phyloP scores from a whole-genome alignment of 2,888 invertebrate genomes.

The Branchellion lobata region DNA sequence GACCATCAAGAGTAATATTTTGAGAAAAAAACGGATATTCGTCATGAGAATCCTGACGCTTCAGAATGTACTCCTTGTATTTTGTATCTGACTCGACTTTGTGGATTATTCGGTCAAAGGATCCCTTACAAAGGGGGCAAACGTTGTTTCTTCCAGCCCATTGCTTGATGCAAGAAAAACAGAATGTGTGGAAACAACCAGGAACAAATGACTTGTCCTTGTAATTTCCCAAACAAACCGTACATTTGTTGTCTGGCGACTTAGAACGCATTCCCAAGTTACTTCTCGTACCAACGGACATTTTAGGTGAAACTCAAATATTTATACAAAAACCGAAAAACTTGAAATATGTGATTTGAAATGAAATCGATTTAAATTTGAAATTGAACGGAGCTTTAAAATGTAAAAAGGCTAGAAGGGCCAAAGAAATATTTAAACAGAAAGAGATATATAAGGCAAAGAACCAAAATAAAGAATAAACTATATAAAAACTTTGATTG shows the following conservation, averaged over 20 bases:
- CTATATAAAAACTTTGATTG: no score
- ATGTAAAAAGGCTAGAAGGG: no score
- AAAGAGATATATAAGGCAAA: no score
- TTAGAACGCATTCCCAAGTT: not conserved
- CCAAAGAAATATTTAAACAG: no score
- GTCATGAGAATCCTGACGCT: not conserved
- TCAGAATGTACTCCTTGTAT: not conserved
- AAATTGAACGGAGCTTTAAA: no score
- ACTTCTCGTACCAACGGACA: not conserved
- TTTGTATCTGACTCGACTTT: not conserved
- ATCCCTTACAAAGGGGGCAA: not conserved
- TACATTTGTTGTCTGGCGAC: conserved; percentile 1
- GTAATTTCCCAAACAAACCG: conserved; percentile 3
- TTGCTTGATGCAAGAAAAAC: not conserved
- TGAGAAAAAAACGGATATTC: not conserved
- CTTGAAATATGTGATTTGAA: not conserved
- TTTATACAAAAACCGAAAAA: not conserved
- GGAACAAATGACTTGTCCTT: not conserved
- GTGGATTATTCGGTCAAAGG: not conserved
- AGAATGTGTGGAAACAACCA: conserved; percentile 16
- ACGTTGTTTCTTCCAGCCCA: not conserved
- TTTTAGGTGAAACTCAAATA: not conserved
- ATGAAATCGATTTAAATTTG: not conserved
- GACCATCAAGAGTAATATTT: not conserved
- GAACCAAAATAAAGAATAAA: no score